Evolutionary conservation across 2,113 vertebrate genomes (phyloP).

Genomic region (Etia nguti): DNA sequence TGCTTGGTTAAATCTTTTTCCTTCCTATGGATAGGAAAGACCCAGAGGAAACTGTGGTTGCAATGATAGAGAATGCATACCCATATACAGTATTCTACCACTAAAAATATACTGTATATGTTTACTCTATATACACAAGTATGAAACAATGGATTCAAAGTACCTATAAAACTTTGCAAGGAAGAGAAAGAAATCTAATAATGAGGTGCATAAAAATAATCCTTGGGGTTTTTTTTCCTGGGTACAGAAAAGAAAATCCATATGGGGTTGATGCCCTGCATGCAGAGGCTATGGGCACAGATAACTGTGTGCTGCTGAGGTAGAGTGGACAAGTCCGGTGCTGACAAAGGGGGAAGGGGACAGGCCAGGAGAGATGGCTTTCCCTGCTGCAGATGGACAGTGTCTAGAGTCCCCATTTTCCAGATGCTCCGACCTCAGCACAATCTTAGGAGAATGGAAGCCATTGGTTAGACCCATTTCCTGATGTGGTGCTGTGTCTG

Average conservation of each 20-base stretch:
- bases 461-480: slow-evolving; percentile 74
- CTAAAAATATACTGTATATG: slow-evolving; percentile 57
- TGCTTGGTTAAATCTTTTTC: slow-evolving; percentile 13
- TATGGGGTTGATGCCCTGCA: background rate
- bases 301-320: slow-evolving; percentile 78
- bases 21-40: background rate
- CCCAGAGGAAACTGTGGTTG: slow-evolving; percentile 30
- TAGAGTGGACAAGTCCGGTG: slow-evolving; percentile 73
- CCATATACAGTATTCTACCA: slow-evolving; percentile 40
- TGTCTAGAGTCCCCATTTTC: slow-evolving; percentile 71
- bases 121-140: slow-evolving; percentile 56
- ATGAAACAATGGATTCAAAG: slow-evolving; percentile 61
- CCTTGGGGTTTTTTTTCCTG: slow-evolving; percentile 18
- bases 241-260: slow-evolving; percentile 5
- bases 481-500: slow-evolving; percentile 15
- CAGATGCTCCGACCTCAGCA: slow-evolving; percentile 43
- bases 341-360: slow-evolving; percentile 61
- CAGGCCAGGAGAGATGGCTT: slow-evolving; percentile 51
- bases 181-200: slow-evolving; percentile 47
- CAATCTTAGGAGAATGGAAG: slow-evolving; percentile 70
- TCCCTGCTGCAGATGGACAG: slow-evolving; percentile 43
- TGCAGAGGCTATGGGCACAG: slow-evolving; percentile 65
- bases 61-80: slow-evolving; percentile 45
- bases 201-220: slow-evolving; percentile 55
- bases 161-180: slow-evolving; percentile 51